Percentiles rank a stretch among this genome's conserved stretches.
Conservation (phyloP, 2,888 invertebrate genomes). For the Ophion costatus region DNA sequence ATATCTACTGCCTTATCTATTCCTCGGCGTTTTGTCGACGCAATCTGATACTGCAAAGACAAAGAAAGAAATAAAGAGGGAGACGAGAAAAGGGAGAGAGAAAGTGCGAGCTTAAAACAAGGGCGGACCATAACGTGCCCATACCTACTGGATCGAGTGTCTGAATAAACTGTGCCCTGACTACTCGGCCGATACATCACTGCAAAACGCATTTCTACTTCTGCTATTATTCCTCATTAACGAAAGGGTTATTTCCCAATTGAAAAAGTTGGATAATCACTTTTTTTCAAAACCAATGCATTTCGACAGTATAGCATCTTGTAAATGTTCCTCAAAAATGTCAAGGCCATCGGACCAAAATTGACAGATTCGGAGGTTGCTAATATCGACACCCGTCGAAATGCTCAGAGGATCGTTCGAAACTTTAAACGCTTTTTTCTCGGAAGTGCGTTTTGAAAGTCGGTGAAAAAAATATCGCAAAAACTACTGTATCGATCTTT, state of each 20-base stretch:
- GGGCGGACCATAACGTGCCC: constrained; percentile 40
- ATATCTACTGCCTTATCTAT: not conserved
- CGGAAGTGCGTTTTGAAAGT: too few species aligned
- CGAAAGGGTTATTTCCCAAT: not conserved
- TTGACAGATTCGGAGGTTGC: too few species aligned
- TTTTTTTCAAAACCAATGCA: not conserved
- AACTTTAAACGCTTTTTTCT: too few species aligned
- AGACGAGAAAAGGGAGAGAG: constrained; percentile 3
- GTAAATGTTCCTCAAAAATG: too few species aligned
- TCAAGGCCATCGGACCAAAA: too few species aligned
- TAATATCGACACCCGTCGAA: too few species aligned
- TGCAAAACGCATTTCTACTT: constrained; percentile 20
- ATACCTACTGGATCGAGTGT: constrained; percentile 43
- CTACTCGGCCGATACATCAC: constrained; percentile 38
- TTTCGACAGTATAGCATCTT: too few species aligned
- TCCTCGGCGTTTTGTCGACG: constrained; percentile 48
- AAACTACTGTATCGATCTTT: too few species aligned
- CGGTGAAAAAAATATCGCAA: too few species aligned
- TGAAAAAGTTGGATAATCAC: too few species aligned
- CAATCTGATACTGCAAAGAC: constrained; percentile 45
- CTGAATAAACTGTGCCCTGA: constrained; percentile 50
- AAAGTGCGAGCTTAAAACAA: constrained; percentile 15
- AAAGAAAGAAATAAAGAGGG: not conserved
- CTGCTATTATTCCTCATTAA: not conserved
- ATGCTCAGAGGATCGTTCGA: too few species aligned